Conservation (phyloP, 2,888 invertebrate species). For the Pimpla rufipes region DNA sequence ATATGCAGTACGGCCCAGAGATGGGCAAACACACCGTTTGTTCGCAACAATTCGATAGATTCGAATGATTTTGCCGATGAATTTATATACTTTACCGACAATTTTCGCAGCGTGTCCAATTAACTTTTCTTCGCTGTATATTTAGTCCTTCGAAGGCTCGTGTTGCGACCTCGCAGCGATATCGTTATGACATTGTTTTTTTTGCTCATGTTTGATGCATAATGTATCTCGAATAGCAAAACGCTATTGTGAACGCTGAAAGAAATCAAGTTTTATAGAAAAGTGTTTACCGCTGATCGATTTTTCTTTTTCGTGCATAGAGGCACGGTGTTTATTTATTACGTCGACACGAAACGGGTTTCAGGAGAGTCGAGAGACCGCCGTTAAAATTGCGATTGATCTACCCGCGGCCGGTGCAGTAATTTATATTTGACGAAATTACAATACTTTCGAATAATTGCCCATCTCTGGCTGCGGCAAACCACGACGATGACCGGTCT, state of each 20-base stretch:
- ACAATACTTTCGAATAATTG: constrained; percentile 20
- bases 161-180: not conserved
- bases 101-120: constrained; percentile 13
- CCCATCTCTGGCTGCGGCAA: constrained; percentile 43
- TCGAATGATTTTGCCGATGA: constrained; percentile 6
- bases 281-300: constrained; percentile 10
- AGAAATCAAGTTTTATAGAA: not conserved
- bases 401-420: not conserved
- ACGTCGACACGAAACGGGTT: constrained; percentile 3
- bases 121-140: constrained; percentile 1
- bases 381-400: not conserved
- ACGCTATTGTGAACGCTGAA: constrained; percentile 10
- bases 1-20: constrained; percentile 34
- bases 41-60: not conserved
- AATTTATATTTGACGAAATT: constrained; percentile 8
- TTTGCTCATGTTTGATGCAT: constrained; percentile 10
- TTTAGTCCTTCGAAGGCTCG: constrained; percentile 6
- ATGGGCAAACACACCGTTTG: constrained; percentile 30
- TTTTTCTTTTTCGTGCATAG: not conserved
- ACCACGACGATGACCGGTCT: constrained; percentile 36
- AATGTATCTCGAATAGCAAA: constrained; percentile 9
- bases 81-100: constrained; percentile 5
- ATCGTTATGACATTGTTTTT: constrained; percentile 7
- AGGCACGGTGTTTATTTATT: not conserved
- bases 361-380: not conserved